phyloP scores from a whole-genome alignment of 2,797 vertebrate genomes.

The Oceanodroma leucorhoa region DNA sequence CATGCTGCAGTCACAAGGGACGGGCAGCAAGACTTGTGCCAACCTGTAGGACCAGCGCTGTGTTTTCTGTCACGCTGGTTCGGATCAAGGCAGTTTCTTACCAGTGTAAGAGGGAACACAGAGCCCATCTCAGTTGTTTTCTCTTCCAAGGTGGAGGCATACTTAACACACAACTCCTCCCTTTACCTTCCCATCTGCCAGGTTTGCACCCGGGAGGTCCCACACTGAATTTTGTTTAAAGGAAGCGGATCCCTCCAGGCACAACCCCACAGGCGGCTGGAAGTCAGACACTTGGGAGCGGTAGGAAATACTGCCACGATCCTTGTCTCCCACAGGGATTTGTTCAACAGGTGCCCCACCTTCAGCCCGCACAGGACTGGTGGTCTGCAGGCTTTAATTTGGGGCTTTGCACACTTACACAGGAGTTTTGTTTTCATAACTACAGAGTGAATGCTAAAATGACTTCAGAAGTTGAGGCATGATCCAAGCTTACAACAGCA shows the following conservation, averaged over 20 bases:
- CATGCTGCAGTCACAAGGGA: background rate
- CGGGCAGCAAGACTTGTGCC: background rate
- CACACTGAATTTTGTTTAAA: background rate
- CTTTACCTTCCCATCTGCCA: background rate
- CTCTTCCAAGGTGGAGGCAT: background rate
- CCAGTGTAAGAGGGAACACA: background rate
- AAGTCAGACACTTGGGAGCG: background rate
- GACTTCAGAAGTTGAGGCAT: background rate
- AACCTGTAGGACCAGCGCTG: accelerated
- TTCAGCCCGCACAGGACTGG: background rate
- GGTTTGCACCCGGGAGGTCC: background rate
- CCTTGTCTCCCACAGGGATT: background rate
- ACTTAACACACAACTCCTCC: background rate
- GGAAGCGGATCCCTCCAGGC: accelerated
- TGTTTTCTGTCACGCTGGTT: background rate
- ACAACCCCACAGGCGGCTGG: background rate
- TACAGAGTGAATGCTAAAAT: background rate
- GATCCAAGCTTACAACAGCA: background rate
- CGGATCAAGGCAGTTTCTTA: background rate
- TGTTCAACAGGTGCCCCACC: background rate
- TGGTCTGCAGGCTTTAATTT: background rate
- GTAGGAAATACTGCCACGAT: background rate
- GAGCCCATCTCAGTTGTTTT: background rate
- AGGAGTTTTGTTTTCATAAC: background rate
- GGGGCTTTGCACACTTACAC: background rate